phyloP scores from a whole-genome alignment of 1,140 invertebrate species.

The Lanistes nyassanus region DNA sequence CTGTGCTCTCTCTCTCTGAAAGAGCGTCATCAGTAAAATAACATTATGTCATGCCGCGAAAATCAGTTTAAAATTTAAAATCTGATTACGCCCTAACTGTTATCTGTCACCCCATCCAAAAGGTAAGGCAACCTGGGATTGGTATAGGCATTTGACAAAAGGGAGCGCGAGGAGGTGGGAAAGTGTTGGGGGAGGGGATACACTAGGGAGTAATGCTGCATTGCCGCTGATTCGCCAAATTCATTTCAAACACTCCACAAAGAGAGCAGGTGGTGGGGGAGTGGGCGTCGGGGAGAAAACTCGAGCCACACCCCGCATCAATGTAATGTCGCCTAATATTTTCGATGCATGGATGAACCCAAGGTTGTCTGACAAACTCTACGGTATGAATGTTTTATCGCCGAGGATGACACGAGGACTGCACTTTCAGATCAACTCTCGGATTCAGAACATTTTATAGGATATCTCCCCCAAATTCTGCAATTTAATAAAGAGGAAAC shows the following conservation, averaged over 20 bases:
- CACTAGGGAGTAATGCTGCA: conserved; percentile 2
- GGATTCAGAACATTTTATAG: no score
- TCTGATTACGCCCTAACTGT: not conserved
- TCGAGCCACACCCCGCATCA: no score
- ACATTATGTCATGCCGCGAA: not conserved
- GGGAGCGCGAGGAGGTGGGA: no score
- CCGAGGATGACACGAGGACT: not conserved
- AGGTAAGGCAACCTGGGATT: not conserved
- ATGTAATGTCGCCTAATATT: no score
- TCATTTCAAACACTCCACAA: not conserved
- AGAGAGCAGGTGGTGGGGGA: no score
- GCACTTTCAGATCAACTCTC: no score
- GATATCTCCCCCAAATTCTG: no score
- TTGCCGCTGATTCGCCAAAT: not conserved
- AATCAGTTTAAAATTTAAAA: not conserved
- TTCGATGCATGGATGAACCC: not conserved
- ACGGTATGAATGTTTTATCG: conserved; percentile 15
- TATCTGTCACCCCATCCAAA: not conserved
- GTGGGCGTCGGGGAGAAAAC: no score
- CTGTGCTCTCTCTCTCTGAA: not conserved
- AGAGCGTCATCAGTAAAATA: conserved; percentile 6
- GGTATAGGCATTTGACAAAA: not conserved
- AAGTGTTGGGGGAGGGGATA: not conserved
- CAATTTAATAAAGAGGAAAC: no score
- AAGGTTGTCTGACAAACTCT: not conserved